phyloP scores from a whole-genome alignment of 2,888 invertebrate genomes.

The Rhogogaster chlorosoma region DNA sequence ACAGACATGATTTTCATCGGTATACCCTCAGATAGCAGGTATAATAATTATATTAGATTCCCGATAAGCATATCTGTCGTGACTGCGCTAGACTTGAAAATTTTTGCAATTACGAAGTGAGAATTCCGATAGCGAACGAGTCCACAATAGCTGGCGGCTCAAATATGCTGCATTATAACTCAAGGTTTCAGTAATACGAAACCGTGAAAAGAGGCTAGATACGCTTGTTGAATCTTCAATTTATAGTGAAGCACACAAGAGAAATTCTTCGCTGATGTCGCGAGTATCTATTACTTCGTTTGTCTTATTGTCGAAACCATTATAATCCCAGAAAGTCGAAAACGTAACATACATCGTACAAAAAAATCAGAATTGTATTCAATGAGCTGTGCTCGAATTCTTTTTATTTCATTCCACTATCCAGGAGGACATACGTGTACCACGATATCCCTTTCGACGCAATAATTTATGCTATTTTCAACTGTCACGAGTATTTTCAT shows the following conservation, averaged over 20 bases:
- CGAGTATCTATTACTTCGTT: not conserved
- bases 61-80: not conserved
- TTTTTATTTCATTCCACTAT: not conserved
- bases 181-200: not conserved
- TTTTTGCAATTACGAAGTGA: not conserved
- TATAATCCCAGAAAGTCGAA: not conserved
- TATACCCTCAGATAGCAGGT: not conserved
- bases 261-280: not conserved
- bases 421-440: not conserved
- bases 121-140: not conserved
- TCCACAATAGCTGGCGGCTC: not conserved
- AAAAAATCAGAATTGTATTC: not conserved
- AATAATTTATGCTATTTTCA: not conserved
- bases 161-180: not conserved
- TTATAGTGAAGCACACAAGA: not conserved
- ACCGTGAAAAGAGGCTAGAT: not conserved
- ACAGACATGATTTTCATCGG: not conserved
- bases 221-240: not conserved
- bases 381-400: too few relatives aligned
- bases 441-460: not conserved
- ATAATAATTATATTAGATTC: not conserved
- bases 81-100: not conserved
- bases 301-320: not conserved
- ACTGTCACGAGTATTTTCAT: not conserved
- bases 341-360: not conserved